Evolutionary conservation across 2,113 vertebrate genomes (phyloP).

Genomic region (Odocoileus virginianus): DNA sequence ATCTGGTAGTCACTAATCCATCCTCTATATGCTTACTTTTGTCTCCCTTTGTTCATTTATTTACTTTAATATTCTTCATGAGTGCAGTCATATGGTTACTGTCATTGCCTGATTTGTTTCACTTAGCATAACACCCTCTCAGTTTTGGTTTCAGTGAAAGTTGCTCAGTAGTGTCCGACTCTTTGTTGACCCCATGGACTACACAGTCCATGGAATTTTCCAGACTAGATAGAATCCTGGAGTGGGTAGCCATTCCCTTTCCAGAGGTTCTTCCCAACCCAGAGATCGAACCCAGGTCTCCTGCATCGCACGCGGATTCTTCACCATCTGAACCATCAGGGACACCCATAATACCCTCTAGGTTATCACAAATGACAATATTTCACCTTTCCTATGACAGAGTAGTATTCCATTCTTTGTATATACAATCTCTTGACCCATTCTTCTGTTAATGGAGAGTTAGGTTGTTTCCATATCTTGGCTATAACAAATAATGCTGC

Average conservation of each 20-base stretch:
- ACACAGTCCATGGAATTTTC: background rate
- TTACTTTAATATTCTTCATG: background rate
- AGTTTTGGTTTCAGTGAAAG: background rate
- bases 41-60: background rate
- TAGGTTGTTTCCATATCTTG: background rate
- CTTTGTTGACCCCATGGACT: background rate
- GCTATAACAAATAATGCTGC: background rate
- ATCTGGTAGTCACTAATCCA: background rate
- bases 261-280: background rate
- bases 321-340: background rate
- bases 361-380: background rate
- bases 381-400: background rate
- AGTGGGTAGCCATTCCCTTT: background rate
- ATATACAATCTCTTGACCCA: background rate
- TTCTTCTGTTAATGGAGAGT: background rate
- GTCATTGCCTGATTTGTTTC: background rate
- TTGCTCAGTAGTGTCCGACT: background rate
- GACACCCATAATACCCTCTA: background rate
- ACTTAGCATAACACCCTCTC: background rate
- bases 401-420: background rate
- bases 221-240: background rate
- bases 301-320: fast-evolving
- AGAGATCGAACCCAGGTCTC: background rate
- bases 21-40: background rate
- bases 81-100: background rate